Base-by-base conservation (phyloP, 2,797 vertebrate species). In the Rousettus madagascariensis region DNA sequence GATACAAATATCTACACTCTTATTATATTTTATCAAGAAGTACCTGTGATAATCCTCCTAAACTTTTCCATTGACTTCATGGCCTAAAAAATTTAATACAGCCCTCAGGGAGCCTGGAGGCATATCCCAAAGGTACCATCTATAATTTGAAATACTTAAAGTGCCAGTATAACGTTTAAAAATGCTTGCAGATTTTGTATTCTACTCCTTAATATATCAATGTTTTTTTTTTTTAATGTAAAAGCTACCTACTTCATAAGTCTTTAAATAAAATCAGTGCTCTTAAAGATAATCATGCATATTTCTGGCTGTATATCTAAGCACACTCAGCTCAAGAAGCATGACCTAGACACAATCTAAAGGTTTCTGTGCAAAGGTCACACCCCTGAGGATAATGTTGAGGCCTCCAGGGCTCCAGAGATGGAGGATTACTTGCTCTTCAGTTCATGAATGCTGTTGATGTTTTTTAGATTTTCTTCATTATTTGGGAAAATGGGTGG, bases 71-170 rank as follows among this genome's bases (percentile, higher is more conserved):
- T 0, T 74, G 72, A 87, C 30, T 38, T 36, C 55, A 33, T 53
- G 41, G 59, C 49, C 61, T 15, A 85, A n/a, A 53, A 94, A 86
- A 41, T 86, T 49, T 72, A 96, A 71, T 24, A 59, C 7, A 55
- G 26, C 11, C 51, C 33, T 94, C 26, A 82, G 66, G 33, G 43
- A 95, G 15, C 17, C 66, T 57, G 7, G 1, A 13, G 28, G 22
- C 38, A 57, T 16, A 94, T 55, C 36, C 26, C 77, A 88, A 92
- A 85, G 17, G 28, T 49, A 19, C 4, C n/a, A 74, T 43, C 20
- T 75, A 80, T 55, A 86, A 63, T 74, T 30, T 83, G 43, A 96
- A 82, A 86, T 38, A 88, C 68, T 82, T 86, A 65, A 69, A 94
- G 41, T 69, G 19, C 7, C 24, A 68, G 33, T n/a, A 49, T 36